Conservation (phyloP, 2,888 invertebrate species). For the Mantis religiosa region DNA sequence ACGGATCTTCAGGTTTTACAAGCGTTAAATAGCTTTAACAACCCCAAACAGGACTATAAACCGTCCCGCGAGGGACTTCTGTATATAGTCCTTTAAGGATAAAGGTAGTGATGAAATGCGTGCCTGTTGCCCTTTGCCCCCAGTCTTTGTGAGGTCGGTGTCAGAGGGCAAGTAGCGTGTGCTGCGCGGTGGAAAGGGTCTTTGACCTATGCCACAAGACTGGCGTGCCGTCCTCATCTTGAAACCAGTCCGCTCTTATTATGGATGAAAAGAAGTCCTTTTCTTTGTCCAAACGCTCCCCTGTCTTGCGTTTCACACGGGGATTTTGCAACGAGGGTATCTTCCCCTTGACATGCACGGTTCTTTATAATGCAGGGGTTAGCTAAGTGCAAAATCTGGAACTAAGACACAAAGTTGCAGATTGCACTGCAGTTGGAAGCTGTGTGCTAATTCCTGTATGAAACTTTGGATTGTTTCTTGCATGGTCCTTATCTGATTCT, state of each 20-base stretch:
- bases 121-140: not conserved
- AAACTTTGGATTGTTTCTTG: no score
- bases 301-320: not conserved
- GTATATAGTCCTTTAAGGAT: not conserved
- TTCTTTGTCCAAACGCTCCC: not conserved
- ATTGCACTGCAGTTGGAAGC: not conserved
- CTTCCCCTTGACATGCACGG: not conserved
- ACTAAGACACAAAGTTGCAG: not conserved
- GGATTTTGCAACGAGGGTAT: not conserved
- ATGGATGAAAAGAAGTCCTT: not conserved
- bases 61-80: not conserved
- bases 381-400: not conserved
- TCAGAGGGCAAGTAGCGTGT: not conserved
- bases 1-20: no score
- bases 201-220: not conserved
- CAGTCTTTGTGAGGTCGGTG: not conserved
- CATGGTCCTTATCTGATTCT: no score
- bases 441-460: no score
- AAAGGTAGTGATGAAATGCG: not conserved
- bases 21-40: not conserved
- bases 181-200: not conserved
- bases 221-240: not conserved
- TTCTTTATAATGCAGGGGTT: not conserved
- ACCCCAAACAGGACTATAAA: not conserved
- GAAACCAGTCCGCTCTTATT: not conserved